phyloP scores from a whole-genome alignment of 2,888 invertebrate species.

The Baccha elongata region DNA sequence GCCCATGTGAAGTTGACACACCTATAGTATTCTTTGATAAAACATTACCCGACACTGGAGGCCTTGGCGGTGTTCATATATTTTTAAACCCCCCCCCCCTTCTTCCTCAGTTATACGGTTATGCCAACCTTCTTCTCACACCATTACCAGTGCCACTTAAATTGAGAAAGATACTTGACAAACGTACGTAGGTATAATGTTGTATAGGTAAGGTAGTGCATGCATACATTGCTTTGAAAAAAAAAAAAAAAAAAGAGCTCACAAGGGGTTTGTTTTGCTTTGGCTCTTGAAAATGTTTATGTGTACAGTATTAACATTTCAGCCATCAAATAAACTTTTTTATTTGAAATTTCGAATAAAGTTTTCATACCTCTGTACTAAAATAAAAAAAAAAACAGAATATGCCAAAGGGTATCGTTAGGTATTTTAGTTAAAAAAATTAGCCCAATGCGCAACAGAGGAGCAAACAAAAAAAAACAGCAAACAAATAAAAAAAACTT shows the following conservation, averaged over 20 bases:
- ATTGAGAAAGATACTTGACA: conserved; percentile 33
- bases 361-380: neutral
- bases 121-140: conserved; percentile 10
- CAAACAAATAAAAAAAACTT: conserved; percentile 9
- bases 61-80: neutral
- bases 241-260: too few relatives aligned
- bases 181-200: too few relatives aligned
- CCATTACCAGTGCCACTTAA: conserved; percentile 21
- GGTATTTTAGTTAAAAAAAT: conserved; percentile 50
- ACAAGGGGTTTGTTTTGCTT: neutral
- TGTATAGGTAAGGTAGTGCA: too few relatives aligned
- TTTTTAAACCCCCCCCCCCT: conserved; percentile 1
- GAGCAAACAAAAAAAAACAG: conserved; percentile 17
- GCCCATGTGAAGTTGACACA: conserved; percentile 24
- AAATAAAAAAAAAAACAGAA: conserved; percentile 6
- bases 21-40: conserved; percentile 7
- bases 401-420: conserved; percentile 44
- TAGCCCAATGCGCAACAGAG: conserved; percentile 25
- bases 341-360: conserved; percentile 55
- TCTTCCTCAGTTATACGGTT: too few relatives aligned
- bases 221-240: too few relatives aligned
- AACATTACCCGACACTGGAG: conserved; percentile 20
- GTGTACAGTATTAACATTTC: conserved; percentile 43
- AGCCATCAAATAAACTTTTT: conserved; percentile 37
- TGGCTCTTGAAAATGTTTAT: neutral